Percentiles rank a stretch among this genome's conserved stretches.
These are phyloP conservation scores for Paramormyrops kingsleyae DNA, from an alignment of 2,113 vertebrate genomes.

Conservation along the genomic window DNA sequence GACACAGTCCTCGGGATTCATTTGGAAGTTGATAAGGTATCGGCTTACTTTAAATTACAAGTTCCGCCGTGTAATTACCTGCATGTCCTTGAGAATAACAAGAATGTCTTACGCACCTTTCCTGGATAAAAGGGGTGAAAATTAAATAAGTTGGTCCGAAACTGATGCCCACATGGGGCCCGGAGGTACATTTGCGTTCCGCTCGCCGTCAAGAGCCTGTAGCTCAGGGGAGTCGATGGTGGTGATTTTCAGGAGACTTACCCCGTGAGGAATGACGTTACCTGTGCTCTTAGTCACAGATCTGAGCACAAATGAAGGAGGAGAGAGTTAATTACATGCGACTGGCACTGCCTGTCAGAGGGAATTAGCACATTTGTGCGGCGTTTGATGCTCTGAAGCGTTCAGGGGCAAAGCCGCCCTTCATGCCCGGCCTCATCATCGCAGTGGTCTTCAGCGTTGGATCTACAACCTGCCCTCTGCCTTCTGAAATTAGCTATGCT, in stretches of 20 bases:
- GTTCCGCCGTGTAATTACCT: slow-evolving; percentile 27
- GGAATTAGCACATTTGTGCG: background rate
- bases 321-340: background rate
- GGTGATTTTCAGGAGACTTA: background rate
- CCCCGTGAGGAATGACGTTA: background rate
- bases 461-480: background rate
- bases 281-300: background rate
- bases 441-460: background rate
- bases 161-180: background rate
- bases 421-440: background rate
- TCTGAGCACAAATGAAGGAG: background rate
- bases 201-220: background rate
- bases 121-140: slow-evolving; percentile 9
- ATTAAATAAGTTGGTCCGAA: slow-evolving; percentile 20
- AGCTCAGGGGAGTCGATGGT: background rate
- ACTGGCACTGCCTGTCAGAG: background rate
- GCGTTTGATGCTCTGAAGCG: background rate
- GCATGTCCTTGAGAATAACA: slow-evolving; percentile 27
- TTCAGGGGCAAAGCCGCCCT: background rate
- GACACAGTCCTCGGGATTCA: slow-evolving; percentile 27
- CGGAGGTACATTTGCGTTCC: background rate
- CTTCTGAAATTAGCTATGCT: background rate
- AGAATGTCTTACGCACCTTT: slow-evolving; percentile 21
- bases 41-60: slow-evolving; percentile 21
- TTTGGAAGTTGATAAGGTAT: slow-evolving; percentile 27